Conservation (phyloP, 2,113 vertebrate species). For the Climacteris rufus region DNA sequence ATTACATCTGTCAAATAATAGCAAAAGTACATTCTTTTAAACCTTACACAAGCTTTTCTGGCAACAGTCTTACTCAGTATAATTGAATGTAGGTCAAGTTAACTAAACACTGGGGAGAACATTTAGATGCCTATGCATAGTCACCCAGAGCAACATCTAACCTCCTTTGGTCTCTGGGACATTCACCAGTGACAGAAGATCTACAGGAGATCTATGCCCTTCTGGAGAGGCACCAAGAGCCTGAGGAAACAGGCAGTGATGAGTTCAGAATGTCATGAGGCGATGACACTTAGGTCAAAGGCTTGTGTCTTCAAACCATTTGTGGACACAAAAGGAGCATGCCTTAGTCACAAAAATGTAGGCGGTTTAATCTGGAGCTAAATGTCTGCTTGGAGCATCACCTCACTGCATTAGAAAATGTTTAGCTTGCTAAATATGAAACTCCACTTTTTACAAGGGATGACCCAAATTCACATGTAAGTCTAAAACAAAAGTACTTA, state of each 20-base stretch:
- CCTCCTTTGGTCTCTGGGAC: not conserved
- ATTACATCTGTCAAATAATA: not conserved
- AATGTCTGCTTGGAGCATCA: not conserved
- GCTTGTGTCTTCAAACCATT: not conserved
- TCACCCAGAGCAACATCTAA: not conserved
- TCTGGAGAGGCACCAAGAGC: not conserved
- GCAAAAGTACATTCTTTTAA: not conserved
- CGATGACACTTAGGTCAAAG: not conserved
- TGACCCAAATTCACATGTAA: not conserved
- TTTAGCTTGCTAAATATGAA: not conserved
- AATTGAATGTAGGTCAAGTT: not conserved
- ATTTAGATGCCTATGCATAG: not conserved
- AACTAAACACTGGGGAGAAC: not conserved
- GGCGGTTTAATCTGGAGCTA: not conserved
- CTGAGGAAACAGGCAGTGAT: fast-evolving
- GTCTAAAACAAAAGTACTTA: not conserved
- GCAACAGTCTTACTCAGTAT: not conserved
- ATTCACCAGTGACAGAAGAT: not conserved
- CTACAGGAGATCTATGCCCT: not conserved
- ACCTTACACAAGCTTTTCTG: not conserved
- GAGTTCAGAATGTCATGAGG: not conserved
- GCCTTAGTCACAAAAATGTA: not conserved
- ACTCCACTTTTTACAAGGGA: not conserved
- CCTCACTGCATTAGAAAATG: not conserved
- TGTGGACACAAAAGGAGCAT: fast-evolving